These are phyloP conservation scores for Macrotrachela quadricornifera DNA, from an alignment of 1,140 invertebrate species.

Conservation along the genomic window DNA sequence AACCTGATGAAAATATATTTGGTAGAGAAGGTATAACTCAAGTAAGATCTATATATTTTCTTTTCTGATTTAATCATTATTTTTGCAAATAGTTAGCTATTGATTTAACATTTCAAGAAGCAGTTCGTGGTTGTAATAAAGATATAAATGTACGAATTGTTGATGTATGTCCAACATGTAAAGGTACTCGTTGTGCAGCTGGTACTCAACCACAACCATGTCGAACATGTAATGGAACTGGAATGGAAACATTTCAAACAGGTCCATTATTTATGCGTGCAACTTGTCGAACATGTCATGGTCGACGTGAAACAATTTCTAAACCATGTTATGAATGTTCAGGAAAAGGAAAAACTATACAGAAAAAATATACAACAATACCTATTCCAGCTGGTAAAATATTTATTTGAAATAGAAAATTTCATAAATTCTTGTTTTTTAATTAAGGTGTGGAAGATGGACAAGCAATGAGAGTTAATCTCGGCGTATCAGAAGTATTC, in stretches of 20 bases:
- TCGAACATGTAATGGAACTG: constrained; percentile 83
- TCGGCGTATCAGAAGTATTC: constrained; percentile 63
- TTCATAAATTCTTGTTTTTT: too few species aligned
- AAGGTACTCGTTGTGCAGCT: constrained; percentile 55
- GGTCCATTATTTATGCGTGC: constrained; percentile 88
- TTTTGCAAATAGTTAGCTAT: constrained; percentile 44
- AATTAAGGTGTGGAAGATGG: constrained; percentile 57
- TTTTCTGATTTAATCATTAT: background rate
- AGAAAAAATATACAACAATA: constrained; percentile 66
- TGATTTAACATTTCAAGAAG: constrained; percentile 78
- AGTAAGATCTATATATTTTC: constrained; percentile 3
- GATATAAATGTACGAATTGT: constrained; percentile 71
- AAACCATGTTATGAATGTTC: constrained; percentile 73
- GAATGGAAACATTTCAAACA: constrained; percentile 44
- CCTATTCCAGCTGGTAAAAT: constrained; percentile 66
- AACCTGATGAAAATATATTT: background rate
- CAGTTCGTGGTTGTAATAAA: constrained; percentile 80
- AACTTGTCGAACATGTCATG: constrained; percentile 77
- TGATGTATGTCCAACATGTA: constrained; percentile 71
- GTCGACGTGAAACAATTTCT: constrained; percentile 61
- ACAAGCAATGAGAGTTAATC: constrained; percentile 74
- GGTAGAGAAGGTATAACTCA: background rate
- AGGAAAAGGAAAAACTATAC: constrained; percentile 71
- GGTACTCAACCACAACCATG: constrained; percentile 69
- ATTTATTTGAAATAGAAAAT: too few species aligned